These are phyloP conservation scores for Cheilosia scutellata DNA, from an alignment of 2,888 invertebrate species.

Conservation along the genomic window DNA sequence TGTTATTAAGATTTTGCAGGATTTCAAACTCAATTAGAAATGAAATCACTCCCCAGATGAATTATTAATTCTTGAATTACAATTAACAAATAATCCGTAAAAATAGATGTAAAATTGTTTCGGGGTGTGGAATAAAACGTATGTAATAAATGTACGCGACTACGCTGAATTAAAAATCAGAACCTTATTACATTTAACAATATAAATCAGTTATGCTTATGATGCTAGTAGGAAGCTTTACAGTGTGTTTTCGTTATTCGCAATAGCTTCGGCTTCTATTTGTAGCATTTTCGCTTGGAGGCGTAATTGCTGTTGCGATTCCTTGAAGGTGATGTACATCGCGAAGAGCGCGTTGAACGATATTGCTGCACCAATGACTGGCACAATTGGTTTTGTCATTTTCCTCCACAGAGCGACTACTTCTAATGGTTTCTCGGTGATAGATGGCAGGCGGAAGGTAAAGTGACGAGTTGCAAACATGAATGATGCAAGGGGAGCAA, in stretches of 20 bases:
- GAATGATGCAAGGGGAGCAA: conserved; percentile 87
- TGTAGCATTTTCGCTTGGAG: conserved; percentile 80
- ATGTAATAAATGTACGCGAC: conserved; percentile 46
- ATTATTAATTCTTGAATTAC: conserved; percentile 55
- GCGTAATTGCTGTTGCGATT: conserved; percentile 84
- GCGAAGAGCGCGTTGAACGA: conserved; percentile 86
- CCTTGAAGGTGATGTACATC: conserved; percentile 87
- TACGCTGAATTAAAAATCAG: conserved; percentile 51
- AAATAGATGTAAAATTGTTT: conserved; percentile 52
- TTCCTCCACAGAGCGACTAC: conserved; percentile 85
- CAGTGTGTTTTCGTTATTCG: conserved; percentile 34
- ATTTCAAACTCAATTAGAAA: conserved; percentile 45
- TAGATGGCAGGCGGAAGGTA: conserved; percentile 88
- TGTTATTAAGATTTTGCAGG: conserved; percentile 20
- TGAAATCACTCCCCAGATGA: conserved; percentile 49
- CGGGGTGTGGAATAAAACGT: conserved; percentile 40
- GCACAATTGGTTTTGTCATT: conserved; percentile 85
- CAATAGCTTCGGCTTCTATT: conserved; percentile 78
- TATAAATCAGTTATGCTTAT: conserved; percentile 67
- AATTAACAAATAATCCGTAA: conserved; percentile 60
- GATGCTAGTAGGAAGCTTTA: conserved; percentile 56
- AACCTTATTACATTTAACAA: conserved; percentile 53
- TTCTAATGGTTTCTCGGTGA: conserved; percentile 86
- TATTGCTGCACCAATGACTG: conserved; percentile 84
- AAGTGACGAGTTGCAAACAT: conserved; percentile 87